Base-by-base conservation (phyloP, 2,113 vertebrate genomes). In the Melanerpes formicivorus region DNA sequence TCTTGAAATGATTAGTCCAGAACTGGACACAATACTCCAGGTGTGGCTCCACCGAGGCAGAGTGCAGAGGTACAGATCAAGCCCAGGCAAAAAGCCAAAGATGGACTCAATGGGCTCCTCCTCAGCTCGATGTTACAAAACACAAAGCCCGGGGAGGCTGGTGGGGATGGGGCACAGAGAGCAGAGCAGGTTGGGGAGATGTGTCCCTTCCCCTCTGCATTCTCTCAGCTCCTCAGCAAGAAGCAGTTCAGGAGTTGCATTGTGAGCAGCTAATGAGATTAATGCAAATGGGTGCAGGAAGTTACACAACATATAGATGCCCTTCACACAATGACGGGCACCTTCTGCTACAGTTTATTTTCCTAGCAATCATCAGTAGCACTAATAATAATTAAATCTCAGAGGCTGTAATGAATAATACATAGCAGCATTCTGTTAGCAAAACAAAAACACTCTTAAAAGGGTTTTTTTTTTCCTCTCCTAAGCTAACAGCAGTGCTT, bases 381-480 rank as follows among this genome's bases (percentile, higher is more conserved):
- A 95, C 85, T 96, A 95, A 94, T 94, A 96, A 96, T 96, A 96
- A 96, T 96, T 96, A 96, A 96, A 95, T 93, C 91, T 94, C 88
- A 76, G 93, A 90, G n/a, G 65, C 82, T 90, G 94, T 92, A 62
- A 96, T 96, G 96, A 96, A 96, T 96, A 95, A 96, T 96, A 96
- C 96, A 96, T 96, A 84, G 80, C 85, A 91, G 85, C 73, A 67
- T 93, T 88, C 95, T 85, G 90, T 75, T 86, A 93, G 90, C 91
- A 88, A 96, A 96, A 95, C 91, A 95, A 95, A 95, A 95, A 81
- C 84, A 86, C 82, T 88, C 92, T 78, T 78, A 84, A 94, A 94
- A 95, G 90, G 81, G n/a, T n/a, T n/a, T 92, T 92, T 40, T 11
- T 40, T 40, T 40, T 40, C 9, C 94, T 77, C 82, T 93, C 83